These are phyloP conservation scores for Champsocephalus esox DNA, from an alignment of 2,797 vertebrate species.

Conservation along the genomic window DNA sequence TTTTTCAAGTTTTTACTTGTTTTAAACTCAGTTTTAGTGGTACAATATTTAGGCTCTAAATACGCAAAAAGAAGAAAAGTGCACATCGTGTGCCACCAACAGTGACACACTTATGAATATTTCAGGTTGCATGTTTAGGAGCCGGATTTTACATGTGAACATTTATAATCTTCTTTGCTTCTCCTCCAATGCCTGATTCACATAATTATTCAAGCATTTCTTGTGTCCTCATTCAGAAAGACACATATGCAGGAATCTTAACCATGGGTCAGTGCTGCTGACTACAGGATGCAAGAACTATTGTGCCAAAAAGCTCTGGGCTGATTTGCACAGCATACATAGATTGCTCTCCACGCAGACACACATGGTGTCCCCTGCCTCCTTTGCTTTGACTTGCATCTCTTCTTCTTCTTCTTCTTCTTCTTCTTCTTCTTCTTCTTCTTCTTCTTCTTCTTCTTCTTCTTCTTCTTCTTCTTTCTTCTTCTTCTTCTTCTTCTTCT, in stretches of 20 bases:
- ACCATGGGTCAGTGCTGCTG: constrained; percentile 72
- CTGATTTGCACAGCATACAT: constrained; percentile 67
- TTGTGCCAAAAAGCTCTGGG: constrained; percentile 70
- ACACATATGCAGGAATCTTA: constrained; percentile 57
- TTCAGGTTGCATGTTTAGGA: constrained; percentile 47
- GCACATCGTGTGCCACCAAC: neutral
- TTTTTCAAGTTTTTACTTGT: constrained; percentile 21
- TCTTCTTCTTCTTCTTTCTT: constrained; percentile 11
- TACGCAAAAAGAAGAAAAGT: neutral
- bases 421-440: constrained; percentile 33
- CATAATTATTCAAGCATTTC: constrained; percentile 33
- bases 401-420: constrained; percentile 26
- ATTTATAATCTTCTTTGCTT: constrained; percentile 34
- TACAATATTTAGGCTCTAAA: constrained; percentile 2
- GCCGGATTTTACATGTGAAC: constrained; percentile 19
- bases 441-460: constrained; percentile 3
- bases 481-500: too few species aligned
- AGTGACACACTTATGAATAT: constrained; percentile 39
- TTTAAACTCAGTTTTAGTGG: constrained; percentile 4
- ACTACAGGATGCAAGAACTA: constrained; percentile 51
- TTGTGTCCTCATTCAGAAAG: constrained; percentile 46
- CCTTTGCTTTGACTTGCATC: constrained; percentile 41
- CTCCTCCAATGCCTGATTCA: constrained; percentile 10
- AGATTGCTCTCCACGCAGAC: constrained; percentile 33
- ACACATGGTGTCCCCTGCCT: constrained; percentile 51